A percentile compares a stretch with the other conserved stretches of the same genome.
phyloP scores from a whole-genome alignment of 2,888 invertebrate species.

The Ecliptopera silaceata region DNA sequence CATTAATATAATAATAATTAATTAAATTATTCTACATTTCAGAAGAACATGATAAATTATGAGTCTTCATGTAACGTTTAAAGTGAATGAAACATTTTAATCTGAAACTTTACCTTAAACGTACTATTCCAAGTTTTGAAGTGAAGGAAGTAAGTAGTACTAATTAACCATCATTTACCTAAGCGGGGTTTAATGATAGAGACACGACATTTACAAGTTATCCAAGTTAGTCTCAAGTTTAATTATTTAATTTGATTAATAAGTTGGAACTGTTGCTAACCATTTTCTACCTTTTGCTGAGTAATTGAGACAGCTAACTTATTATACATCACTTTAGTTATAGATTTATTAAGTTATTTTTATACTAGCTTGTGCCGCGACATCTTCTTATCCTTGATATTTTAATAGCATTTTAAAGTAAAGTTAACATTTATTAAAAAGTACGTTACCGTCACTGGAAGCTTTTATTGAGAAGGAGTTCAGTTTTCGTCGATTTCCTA shows the following conservation, averaged over 20 bases:
- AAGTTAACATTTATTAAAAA: too few relatives aligned
- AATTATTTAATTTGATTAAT: conserved; percentile 40
- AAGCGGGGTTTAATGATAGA: conserved; percentile 44
- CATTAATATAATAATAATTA: too few relatives aligned
- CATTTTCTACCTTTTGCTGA: conserved; percentile 1
- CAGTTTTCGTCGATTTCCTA: too few relatives aligned
- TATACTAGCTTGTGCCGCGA: too few relatives aligned
- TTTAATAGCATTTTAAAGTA: too few relatives aligned
- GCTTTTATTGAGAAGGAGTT: too few relatives aligned
- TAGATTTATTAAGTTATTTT: too few relatives aligned
- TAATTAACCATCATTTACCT: conserved; percentile 49
- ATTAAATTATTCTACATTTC: too few relatives aligned
- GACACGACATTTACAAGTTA: conserved; percentile 42
- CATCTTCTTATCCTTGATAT: too few relatives aligned
- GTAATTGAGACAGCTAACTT: not conserved
- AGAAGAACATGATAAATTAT: not conserved
- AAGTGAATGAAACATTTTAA: conserved; percentile 22
- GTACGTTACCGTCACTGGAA: too few relatives aligned
- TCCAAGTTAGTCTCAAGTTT: conserved; percentile 34
- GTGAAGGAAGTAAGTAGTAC: conserved; percentile 43
- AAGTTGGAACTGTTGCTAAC: conserved; percentile 21
- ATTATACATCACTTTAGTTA: not conserved
- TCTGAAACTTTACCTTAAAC: conserved; percentile 29
- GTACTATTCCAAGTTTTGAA: conserved; percentile 38
- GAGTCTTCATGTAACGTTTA: conserved; percentile 14